phyloP scores from a whole-genome alignment of 2,888 invertebrate genomes.

The Tubulanus polymorphus region DNA sequence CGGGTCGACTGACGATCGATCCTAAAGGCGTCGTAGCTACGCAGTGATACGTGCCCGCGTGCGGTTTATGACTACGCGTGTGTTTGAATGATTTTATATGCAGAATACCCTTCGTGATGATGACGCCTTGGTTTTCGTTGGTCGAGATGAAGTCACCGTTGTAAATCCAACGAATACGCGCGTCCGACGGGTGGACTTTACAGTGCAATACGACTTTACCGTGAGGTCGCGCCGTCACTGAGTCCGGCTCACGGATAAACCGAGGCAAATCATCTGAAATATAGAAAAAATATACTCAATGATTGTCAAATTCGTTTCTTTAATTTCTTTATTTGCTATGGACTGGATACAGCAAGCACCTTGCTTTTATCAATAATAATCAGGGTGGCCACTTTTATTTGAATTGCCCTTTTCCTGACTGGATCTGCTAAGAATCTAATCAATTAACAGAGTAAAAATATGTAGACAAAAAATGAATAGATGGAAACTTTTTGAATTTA shows the following conservation, averaged over 20 bases:
- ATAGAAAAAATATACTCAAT: too few species aligned
- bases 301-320: too few species aligned
- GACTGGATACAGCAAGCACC: too few species aligned
- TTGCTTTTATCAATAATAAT: too few species aligned
- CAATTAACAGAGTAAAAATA: too few species aligned
- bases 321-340: too few species aligned
- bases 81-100: slow-evolving; percentile 3
- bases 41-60: slow-evolving; percentile 8
- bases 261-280: background rate
- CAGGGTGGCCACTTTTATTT: too few species aligned
- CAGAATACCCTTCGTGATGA: background rate
- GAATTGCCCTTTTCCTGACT: too few species aligned
- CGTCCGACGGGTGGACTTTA: slow-evolving; percentile 9
- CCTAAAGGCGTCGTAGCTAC: slow-evolving; percentile 3
- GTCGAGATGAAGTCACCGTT: slow-evolving; percentile 5
- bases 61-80: background rate
- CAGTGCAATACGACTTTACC: slow-evolving; percentile 5
- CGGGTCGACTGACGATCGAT: background rate
- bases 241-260: background rate
- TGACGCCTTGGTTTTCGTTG: background rate
- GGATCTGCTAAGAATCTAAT: too few species aligned
- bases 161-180: slow-evolving; percentile 13
- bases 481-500: too few species aligned
- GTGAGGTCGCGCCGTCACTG: background rate
- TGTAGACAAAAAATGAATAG: too few species aligned